Percentiles rank a stretch among this genome's conserved stretches.
phyloP scores from a whole-genome alignment of 2,888 invertebrate species.

The Macrophya annulata region DNA sequence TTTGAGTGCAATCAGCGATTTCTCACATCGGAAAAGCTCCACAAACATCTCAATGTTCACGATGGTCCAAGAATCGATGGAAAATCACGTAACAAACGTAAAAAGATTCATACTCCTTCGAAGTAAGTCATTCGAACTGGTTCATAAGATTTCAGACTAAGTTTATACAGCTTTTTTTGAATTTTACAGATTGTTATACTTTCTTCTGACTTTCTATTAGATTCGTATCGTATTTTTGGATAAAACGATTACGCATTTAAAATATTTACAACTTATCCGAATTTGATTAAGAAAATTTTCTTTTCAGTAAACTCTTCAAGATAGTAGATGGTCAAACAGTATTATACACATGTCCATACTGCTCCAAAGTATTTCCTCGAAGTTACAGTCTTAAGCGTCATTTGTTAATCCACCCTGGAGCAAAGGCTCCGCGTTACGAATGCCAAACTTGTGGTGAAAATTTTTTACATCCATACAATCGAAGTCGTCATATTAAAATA shows the following conservation, averaged over 20 bases:
- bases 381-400: slow-evolving; percentile 75
- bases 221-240: not conserved
- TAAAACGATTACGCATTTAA: not conserved
- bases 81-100: slow-evolving; percentile 68
- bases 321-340: slow-evolving; percentile 68
- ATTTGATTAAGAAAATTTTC: not conserved
- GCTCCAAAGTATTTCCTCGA: slow-evolving; percentile 73
- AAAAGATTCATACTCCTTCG: slow-evolving; percentile 64
- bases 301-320: slow-evolving; percentile 68
- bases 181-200: not conserved
- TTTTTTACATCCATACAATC: slow-evolving; percentile 72
- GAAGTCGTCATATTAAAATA: slow-evolving; percentile 72
- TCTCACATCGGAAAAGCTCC: slow-evolving; percentile 81
- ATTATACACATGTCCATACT: slow-evolving; percentile 71
- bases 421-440: slow-evolving; percentile 68
- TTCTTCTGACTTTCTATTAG: not conserved
- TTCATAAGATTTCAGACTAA: not conserved
- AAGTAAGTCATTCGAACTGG: slow-evolving; percentile 61
- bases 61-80: slow-evolving; percentile 72
- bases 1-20: slow-evolving; percentile 84
- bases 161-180: not conserved
- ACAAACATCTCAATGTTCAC: slow-evolving; percentile 83
- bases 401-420: slow-evolving; percentile 70
- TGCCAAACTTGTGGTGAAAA: slow-evolving; percentile 69
- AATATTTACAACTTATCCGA: not conserved